Conservation (phyloP, 92 coral and sea anemone species). For the Porites divaricata region DNA sequence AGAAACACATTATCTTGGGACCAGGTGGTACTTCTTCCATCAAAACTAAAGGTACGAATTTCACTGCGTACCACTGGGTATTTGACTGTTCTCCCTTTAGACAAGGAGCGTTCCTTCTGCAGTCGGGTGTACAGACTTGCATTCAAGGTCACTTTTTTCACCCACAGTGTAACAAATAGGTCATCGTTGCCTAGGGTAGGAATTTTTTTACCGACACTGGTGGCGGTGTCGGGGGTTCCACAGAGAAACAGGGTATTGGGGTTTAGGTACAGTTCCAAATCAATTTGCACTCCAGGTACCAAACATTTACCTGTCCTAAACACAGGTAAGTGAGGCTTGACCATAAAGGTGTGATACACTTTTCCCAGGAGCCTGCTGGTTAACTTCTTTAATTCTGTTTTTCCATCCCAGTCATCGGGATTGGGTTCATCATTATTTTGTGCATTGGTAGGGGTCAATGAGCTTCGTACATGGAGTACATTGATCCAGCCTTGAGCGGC, state of each 20-base stretch:
- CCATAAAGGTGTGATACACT: conserved; percentile 9
- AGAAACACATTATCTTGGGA: conserved; percentile 16
- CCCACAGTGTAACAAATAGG: not conserved
- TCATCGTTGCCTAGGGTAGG: not conserved
- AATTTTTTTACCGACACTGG: not conserved
- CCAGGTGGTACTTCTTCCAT: no score
- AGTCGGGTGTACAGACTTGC: not conserved
- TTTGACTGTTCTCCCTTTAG: no score
- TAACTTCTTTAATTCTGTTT: conserved; percentile 14
- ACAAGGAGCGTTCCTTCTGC: not conserved
- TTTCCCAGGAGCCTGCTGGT: not conserved
- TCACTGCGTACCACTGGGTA: no score
- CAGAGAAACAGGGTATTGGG: not conserved
- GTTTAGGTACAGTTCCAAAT: not conserved
- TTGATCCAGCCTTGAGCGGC: conserved; percentile 16
- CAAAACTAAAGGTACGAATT: no score
- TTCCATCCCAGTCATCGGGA: not conserved
- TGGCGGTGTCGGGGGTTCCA: not conserved
- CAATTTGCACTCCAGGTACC: no score
- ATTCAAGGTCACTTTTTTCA: no score
- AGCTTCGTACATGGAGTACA: not conserved
- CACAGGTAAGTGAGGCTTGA: no score
- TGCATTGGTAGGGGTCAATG: conserved; percentile 15
- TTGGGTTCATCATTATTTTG: not conserved
- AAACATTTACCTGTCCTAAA: no score